Conservation (phyloP, 2,888 invertebrate species). For the Melanchra persicariae region DNA sequence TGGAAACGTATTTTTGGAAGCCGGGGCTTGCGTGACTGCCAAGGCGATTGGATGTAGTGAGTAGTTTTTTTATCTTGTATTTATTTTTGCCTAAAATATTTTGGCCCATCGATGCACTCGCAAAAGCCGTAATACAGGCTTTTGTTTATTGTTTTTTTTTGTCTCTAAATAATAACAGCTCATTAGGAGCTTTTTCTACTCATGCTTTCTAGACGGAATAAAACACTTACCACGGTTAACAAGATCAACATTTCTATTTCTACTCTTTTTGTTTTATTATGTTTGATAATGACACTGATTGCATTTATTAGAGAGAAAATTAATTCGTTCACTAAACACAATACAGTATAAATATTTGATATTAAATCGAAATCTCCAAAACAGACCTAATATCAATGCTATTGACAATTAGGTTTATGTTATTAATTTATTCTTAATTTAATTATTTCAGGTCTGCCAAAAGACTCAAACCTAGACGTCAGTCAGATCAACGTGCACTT, state of each 20-base stretch:
- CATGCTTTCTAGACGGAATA: not conserved
- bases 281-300: not conserved
- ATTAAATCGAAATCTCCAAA: too few relatives aligned
- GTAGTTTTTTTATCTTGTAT: not conserved
- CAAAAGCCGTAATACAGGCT: not conserved
- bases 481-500: slow-evolving; percentile 33
- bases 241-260: not conserved
- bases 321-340: too few relatives aligned
- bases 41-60: slow-evolving; percentile 4
- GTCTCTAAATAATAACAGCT: not conserved
- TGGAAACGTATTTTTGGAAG: not conserved
- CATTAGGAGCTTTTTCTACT: not conserved
- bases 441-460: slow-evolving; percentile 25
- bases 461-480: slow-evolving; percentile 16
- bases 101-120: not conserved
- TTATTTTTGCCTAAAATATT: not conserved
- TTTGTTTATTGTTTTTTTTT: not conserved
- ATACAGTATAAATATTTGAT: too few relatives aligned
- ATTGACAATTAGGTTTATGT: not conserved
- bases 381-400: not conserved
- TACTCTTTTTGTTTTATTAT: not conserved
- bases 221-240: not conserved
- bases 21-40: not conserved
- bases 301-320: not conserved
- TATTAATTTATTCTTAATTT: not conserved